A percentile compares a stretch with the other conserved stretches of the same genome.
phyloP scores from a whole-genome alignment of 53 echinoderm and acorn worm genomes.

The Apostichopus leukothele region DNA sequence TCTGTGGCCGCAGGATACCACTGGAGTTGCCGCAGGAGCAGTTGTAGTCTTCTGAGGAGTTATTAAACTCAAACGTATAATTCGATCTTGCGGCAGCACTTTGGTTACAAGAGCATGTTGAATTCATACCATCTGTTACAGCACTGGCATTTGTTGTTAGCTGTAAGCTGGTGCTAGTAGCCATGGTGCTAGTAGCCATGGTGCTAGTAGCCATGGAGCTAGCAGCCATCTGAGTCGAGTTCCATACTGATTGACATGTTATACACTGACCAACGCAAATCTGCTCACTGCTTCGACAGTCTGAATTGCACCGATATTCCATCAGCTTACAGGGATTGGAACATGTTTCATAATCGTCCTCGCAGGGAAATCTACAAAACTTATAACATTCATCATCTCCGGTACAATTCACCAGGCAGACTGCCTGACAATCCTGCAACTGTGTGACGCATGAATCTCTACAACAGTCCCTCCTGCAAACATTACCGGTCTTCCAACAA shows the following conservation, averaged over 20 bases:
- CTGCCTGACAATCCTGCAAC: not conserved
- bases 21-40: not conserved
- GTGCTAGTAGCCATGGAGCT: too few relatives aligned
- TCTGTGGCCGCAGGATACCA: not conserved
- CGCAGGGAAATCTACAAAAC: constrained; percentile 16
- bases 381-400: not conserved
- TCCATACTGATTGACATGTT: constrained; percentile 1
- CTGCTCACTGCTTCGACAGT: not conserved
- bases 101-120: not conserved
- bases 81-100: not conserved
- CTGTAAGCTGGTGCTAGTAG: too few relatives aligned
- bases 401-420: not conserved
- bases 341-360: constrained; percentile 14
- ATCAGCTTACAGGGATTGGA: not conserved
- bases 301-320: constrained; percentile 1
- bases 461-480: constrained; percentile 28
- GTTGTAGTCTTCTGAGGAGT: not conserved
- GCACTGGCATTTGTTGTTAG: not conserved
- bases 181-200: too few relatives aligned
- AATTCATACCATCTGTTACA: not conserved
- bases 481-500: not conserved
- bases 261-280: not conserved
- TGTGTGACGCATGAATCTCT: not conserved
- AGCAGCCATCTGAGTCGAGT: not conserved
- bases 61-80: not conserved